Conservation (phyloP, 2,113 vertebrate species). For the Bos taurus region DNA sequence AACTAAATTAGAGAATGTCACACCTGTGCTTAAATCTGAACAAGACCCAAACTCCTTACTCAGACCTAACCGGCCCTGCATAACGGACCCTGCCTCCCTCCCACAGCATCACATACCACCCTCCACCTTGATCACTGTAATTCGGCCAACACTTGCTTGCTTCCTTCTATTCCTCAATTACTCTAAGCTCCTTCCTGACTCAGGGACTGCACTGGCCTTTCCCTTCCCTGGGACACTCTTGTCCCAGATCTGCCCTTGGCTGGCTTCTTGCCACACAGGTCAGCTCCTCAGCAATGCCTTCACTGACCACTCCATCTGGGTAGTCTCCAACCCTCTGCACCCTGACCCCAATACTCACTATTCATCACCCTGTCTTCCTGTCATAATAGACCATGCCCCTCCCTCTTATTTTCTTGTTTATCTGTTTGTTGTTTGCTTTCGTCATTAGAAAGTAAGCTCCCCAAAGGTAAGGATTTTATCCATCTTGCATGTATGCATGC, state of each 20-base stretch:
- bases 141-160: rapidly evolving
- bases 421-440: background rate
- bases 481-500: background rate
- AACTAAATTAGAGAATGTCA: background rate
- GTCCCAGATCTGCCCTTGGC: background rate
- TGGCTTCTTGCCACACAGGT: background rate
- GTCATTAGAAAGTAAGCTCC: background rate
- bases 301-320: background rate
- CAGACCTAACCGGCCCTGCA: background rate
- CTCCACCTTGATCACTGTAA: rapidly evolving
- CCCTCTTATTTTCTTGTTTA: background rate
- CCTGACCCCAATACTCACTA: too few species aligned
- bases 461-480: background rate
- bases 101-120: rapidly evolving
- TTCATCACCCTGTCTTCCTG: background rate
- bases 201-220: background rate
- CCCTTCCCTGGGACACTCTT: background rate
- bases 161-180: too few species aligned
- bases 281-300: background rate
- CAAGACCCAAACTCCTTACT: background rate
- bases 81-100: background rate
- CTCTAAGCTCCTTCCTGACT: background rate
- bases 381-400: rapidly evolving
- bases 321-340: background rate
- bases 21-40: background rate